phyloP scores from a whole-genome alignment of 1,140 invertebrate species.

The Philaenus spumarius region DNA sequence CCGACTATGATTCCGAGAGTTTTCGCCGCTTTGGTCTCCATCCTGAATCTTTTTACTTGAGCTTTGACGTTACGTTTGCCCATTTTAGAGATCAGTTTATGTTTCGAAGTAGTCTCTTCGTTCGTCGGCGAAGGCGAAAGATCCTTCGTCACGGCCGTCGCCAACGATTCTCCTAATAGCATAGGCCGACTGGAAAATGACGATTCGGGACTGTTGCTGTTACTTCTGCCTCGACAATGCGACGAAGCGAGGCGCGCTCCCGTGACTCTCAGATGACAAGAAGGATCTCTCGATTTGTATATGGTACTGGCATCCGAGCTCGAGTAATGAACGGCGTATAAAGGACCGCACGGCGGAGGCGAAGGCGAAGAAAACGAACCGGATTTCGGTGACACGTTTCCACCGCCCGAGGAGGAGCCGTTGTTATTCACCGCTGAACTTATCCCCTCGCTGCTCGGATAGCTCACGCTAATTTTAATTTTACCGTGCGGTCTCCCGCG shows the following conservation, averaged over 20 bases:
- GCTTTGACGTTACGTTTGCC: conserved; percentile 81
- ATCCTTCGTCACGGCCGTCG: conserved; percentile 23
- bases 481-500: conserved; percentile 53
- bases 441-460: conserved; percentile 70
- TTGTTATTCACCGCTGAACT: conserved; percentile 42
- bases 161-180: conserved; percentile 26
- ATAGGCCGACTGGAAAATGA: conserved; percentile 19
- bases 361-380: conserved; percentile 26
- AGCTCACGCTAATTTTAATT: conserved; percentile 75
- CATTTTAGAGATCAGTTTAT: conserved; percentile 62
- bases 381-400: conserved; percentile 19
- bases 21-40: conserved; percentile 92
- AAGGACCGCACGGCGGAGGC: conserved; percentile 32
- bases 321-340: conserved; percentile 52
- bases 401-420: conserved; percentile 14
- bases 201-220: conserved; percentile 37
- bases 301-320: conserved; percentile 42
- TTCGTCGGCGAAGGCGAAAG: conserved; percentile 36
- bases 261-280: conserved; percentile 42
- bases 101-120: conserved; percentile 49
- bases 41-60: conserved; percentile 74
- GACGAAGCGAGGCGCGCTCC: conserved; percentile 29
- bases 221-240: conserved; percentile 26
- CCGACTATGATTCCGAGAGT: conserved; percentile 91
- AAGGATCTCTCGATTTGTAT: conserved; percentile 30